Evolutionary conservation across 2,797 vertebrate species (phyloP), one percentile per base, ranked within the genome.

Genomic region (Eulemur mongoz): DNA sequence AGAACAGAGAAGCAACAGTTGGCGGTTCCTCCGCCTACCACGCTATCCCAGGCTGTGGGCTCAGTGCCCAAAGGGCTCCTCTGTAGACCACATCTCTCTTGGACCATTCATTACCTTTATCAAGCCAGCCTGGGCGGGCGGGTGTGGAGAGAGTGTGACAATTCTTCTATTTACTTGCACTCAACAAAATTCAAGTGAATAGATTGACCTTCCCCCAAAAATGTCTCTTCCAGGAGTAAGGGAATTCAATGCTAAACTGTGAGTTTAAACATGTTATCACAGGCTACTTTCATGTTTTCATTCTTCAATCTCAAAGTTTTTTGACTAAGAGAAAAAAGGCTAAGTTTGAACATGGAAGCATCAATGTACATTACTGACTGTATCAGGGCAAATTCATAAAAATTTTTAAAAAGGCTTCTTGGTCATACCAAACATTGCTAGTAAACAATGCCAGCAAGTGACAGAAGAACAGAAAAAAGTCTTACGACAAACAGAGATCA

Each of bases 311-410:
- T 91, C 54, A 85, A 67, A 69, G 35, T 69, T 52, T 63, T 76
- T 48, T 38, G 61, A 65, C 43, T 30, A 76, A 76, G 18, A 52
- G 23, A 75, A 45, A 73, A 91, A 72, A 65, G 48, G 25, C 25
- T 52, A 85, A 57, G 48, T 40, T 76, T 91, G 57, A 97, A 85
- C 30, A 75, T n/a, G 43, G n/a, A 88, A 89, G 20, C 65, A 94
- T 40, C 40, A 91, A 23, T 75, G 65, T 22, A 90, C 9, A 30
- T 54, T 82, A 63, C 30, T 61, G 87, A 69, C 38, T 67, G 76
- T 20, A 5, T 76, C 63, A 93, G 17, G 38, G 18, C 32, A 70
- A 82, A 65, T 22, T 79, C 32, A 90, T 87, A 12, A 38, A 57
- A 67, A 79, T 45, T 45, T 45, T 45, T 11, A 79, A 82, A 80